A percentile compares a stretch with the other conserved stretches of the same genome.
Evolutionary conservation across 2,888 invertebrate species (phyloP).

Genomic region (Dolichopus griseipennis): DNA sequence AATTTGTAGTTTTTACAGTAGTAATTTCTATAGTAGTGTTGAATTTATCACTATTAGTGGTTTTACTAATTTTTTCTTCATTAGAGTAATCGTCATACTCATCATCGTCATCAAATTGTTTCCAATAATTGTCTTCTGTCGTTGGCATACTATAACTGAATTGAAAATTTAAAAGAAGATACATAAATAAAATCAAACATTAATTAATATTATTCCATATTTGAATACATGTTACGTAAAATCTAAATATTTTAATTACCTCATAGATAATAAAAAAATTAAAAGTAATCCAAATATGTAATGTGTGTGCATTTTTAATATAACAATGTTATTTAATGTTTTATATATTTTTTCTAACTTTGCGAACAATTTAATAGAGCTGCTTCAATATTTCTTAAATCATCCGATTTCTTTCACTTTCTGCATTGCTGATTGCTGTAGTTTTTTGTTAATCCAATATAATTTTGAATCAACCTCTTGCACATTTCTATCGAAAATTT

Average conservation of each 20-base stretch:
- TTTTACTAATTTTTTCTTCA: slow-evolving; percentile 20
- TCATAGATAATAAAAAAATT: slow-evolving; percentile 38
- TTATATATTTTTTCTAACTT: no score
- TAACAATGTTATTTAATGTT: background rate
- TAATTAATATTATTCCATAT: no score
- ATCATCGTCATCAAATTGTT: slow-evolving; percentile 24
- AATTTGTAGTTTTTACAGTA: background rate
- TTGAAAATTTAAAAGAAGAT: background rate
- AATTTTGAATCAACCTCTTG: no score
- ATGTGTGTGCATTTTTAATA: slow-evolving; percentile 34
- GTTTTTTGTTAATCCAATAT: no score
- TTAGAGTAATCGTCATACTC: slow-evolving; percentile 31
- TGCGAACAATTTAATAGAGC: no score
- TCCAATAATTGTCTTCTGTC: slow-evolving; percentile 8
- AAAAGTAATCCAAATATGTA: slow-evolving; percentile 40
- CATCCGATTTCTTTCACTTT: no score
- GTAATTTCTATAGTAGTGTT: background rate
- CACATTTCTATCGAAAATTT: no score
- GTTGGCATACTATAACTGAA: slow-evolving; percentile 11
- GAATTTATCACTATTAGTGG: slow-evolving; percentile 10
- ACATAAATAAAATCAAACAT: no score
- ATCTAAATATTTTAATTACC: slow-evolving; percentile 28
- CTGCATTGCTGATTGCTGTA: no score
- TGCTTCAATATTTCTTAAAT: no score
- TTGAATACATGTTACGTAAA: slow-evolving; percentile 8